Conservation (phyloP, 2,888 invertebrate genomes). For the Mesorhabditis belari region DNA sequence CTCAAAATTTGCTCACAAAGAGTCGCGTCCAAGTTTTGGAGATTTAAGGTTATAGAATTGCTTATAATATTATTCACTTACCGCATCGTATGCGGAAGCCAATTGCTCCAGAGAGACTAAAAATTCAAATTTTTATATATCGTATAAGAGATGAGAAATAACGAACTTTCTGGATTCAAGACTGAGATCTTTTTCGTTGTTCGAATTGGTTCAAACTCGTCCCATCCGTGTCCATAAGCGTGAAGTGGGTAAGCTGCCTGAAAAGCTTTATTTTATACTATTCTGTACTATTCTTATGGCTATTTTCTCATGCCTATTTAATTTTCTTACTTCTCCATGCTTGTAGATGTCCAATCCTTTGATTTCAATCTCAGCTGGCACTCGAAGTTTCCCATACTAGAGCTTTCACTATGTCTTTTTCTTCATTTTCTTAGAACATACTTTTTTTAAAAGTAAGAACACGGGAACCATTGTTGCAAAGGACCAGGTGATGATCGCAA, state of each 20-base stretch:
- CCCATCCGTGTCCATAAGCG: conserved; percentile 40
- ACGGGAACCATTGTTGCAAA: conserved; percentile 31
- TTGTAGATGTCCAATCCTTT: conserved; percentile 38
- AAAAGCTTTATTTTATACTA: too few species aligned
- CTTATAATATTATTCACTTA: too few species aligned
- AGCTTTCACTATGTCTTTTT: background rate
- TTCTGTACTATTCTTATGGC: too few species aligned
- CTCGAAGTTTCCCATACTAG: conserved; percentile 28
- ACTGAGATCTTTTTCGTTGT: conserved; percentile 3
- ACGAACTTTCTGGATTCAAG: conserved; percentile 21
- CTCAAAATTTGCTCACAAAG: too few species aligned
- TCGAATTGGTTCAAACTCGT: conserved; percentile 25
- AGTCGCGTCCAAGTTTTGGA: too few species aligned
- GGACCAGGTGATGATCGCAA: conserved; percentile 34
- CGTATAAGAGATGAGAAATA: background rate
- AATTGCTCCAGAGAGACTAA: conserved; percentile 39
- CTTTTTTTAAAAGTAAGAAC: conserved; percentile 24
- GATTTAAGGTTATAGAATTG: too few species aligned
- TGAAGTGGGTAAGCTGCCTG: conserved; percentile 32
- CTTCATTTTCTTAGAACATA: background rate
- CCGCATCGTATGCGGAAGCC: conserved; percentile 37
- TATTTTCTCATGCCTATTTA: too few species aligned
- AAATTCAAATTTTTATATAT: background rate
- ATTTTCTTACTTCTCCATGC: conserved; percentile 31
- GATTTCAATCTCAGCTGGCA: conserved; percentile 31